These are phyloP conservation scores for Leucoma salicis DNA, from an alignment of 2,888 invertebrate species.

Conservation along the genomic window DNA sequence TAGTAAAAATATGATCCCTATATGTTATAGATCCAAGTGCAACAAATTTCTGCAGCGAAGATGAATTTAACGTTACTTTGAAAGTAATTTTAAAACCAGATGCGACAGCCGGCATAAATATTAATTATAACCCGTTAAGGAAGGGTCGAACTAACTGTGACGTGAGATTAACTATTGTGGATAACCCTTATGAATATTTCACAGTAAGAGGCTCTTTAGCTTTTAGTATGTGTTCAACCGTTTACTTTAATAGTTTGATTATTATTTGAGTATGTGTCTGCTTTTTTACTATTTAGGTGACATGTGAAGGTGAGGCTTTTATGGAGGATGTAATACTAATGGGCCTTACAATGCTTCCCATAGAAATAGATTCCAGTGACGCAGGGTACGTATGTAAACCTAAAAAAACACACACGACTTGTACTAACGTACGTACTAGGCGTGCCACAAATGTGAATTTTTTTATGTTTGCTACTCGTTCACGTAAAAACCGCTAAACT, in stretches of 20 bases:
- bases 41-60: conserved; percentile 26
- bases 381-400: conserved; percentile 40
- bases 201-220: conserved; percentile 43
- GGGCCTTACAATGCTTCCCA: conserved; percentile 70
- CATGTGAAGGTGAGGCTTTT: conserved; percentile 72
- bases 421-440: too few relatives aligned
- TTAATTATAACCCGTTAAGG: conserved; percentile 59
- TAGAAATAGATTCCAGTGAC: conserved; percentile 58
- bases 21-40: neutral
- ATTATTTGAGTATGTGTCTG: conserved; percentile 1
- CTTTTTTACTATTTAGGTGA: too few relatives aligned
- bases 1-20: neutral
- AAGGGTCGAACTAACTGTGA: conserved; percentile 64
- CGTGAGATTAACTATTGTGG: conserved; percentile 52
- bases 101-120: conserved; percentile 46
- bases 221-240: neutral
- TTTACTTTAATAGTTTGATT: neutral
- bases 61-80: conserved; percentile 42
- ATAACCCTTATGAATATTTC: conserved; percentile 70
- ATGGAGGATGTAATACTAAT: conserved; percentile 71
- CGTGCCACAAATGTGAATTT: too few relatives aligned
- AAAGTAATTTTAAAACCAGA: conserved; percentile 49
- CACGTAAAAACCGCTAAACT: too few relatives aligned
- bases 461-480: too few relatives aligned
- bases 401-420: neutral